A percentile compares a stretch with the other conserved stretches of the same genome.
Conservation (phyloP, 2,113 vertebrate species). For the Heterotis niloticus region DNA sequence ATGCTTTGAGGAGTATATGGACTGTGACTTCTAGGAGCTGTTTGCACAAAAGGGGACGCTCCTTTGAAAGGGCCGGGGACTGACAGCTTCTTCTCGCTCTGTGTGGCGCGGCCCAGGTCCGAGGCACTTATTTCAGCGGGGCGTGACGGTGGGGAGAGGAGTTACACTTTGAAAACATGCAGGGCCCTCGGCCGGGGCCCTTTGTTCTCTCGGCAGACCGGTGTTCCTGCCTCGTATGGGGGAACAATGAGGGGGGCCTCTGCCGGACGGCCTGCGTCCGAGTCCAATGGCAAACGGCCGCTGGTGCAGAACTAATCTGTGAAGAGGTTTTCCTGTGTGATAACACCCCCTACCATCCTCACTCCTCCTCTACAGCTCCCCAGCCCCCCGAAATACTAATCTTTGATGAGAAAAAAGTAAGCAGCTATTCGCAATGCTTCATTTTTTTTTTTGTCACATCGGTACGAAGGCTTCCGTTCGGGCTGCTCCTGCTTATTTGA, state of each 20-base stretch:
- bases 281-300: slow-evolving; percentile 73
- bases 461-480: slow-evolving; percentile 65
- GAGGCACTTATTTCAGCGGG: slow-evolving; percentile 69
- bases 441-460: slow-evolving; percentile 57
- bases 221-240: slow-evolving; percentile 60
- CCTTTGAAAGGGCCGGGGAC: slow-evolving; percentile 70
- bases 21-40: slow-evolving; percentile 65
- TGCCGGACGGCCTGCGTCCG: slow-evolving; percentile 70
- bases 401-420: slow-evolving; percentile 59
- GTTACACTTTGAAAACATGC: slow-evolving; percentile 65
- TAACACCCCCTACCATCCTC: slow-evolving; percentile 50
- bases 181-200: slow-evolving; percentile 42
- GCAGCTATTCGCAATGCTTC: slow-evolving; percentile 56
- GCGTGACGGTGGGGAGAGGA: slow-evolving; percentile 65
- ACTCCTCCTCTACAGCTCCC: slow-evolving; percentile 25
- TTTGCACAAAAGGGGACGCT: slow-evolving; percentile 63
- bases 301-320: slow-evolving; percentile 79
- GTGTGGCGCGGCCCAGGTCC: slow-evolving; percentile 58
- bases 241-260: slow-evolving; percentile 70
- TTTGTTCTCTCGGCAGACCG: slow-evolving; percentile 55
- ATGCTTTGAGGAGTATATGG: slow-evolving; percentile 65
- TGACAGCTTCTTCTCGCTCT: slow-evolving; percentile 69
- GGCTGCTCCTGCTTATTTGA: slow-evolving; percentile 77
- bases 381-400: slow-evolving; percentile 61
- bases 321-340: slow-evolving; percentile 69